Percentiles rank a stretch among this genome's conserved stretches.
Conservation (phyloP, 1,140 invertebrate species). For the Zaprionus tsacasi region DNA sequence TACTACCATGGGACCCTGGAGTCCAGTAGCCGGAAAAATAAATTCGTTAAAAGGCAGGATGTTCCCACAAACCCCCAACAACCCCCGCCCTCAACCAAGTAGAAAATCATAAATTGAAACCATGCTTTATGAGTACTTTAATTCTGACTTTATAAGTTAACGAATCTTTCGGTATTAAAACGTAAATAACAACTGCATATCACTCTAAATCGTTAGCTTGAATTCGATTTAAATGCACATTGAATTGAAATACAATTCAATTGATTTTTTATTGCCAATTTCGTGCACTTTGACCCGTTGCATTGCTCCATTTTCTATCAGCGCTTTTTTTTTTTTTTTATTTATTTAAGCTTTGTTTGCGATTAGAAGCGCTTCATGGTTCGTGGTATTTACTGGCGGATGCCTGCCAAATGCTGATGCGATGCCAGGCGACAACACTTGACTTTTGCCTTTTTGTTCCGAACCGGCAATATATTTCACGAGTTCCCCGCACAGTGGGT, state of each 20-base stretch:
- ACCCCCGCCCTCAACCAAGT: no score
- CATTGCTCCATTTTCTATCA: slow-evolving; percentile 7
- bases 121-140: slow-evolving; percentile 1
- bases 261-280: slow-evolving; percentile 65
- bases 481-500: neutral
- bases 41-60: slow-evolving; percentile 41
- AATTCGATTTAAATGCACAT: slow-evolving; percentile 49
- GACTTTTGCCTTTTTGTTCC: slow-evolving; percentile 33
- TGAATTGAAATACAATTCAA: slow-evolving; percentile 58
- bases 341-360: slow-evolving; percentile 4
- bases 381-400: slow-evolving; percentile 46
- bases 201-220: slow-evolving; percentile 52
- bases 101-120: slow-evolving; percentile 46
- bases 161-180: slow-evolving; percentile 55
- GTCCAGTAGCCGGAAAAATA: slow-evolving; percentile 29
- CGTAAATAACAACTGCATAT: slow-evolving; percentile 54
- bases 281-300: slow-evolving; percentile 47
- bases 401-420: slow-evolving; percentile 61
- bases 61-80: no score
- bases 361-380: slow-evolving; percentile 25
- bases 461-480: slow-evolving; percentile 9
- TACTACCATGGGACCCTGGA: neutral
- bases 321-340: neutral
- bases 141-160: slow-evolving; percentile 43
- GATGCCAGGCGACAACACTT: slow-evolving; percentile 61